Evolutionary conservation across 64 coral and sea anemone genomes (phyloP), one percentile per base, ranked within the genome.

Genomic region (Pocillopora damicornis): DNA sequence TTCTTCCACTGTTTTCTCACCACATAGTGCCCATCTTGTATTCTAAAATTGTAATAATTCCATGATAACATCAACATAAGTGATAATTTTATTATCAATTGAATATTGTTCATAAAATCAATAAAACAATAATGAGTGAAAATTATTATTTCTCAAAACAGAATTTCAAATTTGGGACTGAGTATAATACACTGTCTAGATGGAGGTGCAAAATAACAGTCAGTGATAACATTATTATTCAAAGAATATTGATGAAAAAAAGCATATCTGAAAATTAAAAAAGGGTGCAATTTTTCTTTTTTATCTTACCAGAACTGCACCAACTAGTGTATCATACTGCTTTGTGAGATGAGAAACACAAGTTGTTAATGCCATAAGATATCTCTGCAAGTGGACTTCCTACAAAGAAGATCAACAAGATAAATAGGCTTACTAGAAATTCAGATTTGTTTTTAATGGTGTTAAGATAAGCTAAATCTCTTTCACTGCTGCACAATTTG

Each of bases 311-410:
- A 98, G 66, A 26, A 30, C 93, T 75, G 95, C 91, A 23, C 95
- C 95, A 77, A 98, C 95, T 37, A 98, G 92, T 76, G 90, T 94
- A 45, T 94, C 95, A 90, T 67, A 94, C 30, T 94, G 71, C 76
- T 94, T 92, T 15, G 87, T 90, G 13, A 98, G 88, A 82, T 63
- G 86, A 16, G 92, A 90, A 35, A 83, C 84, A 83, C 92, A 98
- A 64, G 78, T 82, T 75, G 77, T 92, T 20, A 98, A 78, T 61
- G 92, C 95, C 56, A 76, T 91, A 57, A 98, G 77, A 74, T 92
- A 98, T 75, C 87, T 90, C 77, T 86, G 87, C 36, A 94, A 88
- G 68, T 94, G 87, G n/a, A 76, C 16, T 61, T 88, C 59, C 95
- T 98, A 51, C 22, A 66, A 73, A 91, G 66, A 58, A 88, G 10